Conservation (phyloP, 2,113 vertebrate species). For the Speoplatyrhinus poulsoni region DNA sequence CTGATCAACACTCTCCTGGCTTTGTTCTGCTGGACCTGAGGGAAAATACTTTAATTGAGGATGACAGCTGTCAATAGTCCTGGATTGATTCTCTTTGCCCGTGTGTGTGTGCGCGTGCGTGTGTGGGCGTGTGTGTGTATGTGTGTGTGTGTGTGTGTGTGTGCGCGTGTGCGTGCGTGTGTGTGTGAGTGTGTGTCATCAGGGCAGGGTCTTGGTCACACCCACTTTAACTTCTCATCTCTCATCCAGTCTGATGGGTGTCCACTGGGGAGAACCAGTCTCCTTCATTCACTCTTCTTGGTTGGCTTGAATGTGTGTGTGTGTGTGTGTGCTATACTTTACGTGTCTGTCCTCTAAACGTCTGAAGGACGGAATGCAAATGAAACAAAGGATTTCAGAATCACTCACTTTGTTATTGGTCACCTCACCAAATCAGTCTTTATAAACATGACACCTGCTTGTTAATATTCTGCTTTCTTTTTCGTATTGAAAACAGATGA, state of each 20-base stretch:
- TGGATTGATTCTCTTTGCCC: slow-evolving; percentile 32
- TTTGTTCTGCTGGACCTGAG: slow-evolving; percentile 13
- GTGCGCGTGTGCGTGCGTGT: slow-evolving; percentile 18
- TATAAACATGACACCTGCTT: too few relatives aligned
- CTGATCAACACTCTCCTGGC: slow-evolving; percentile 17
- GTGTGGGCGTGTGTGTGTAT: slow-evolving; percentile 9
- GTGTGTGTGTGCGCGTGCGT: background rate
- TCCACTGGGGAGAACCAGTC: slow-evolving; percentile 46
- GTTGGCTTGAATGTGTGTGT: slow-evolving; percentile 32
- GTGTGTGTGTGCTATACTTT: slow-evolving; percentile 16
- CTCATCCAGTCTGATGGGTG: slow-evolving; percentile 69
- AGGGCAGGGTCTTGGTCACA: slow-evolving; percentile 57
- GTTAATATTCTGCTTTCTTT: too few relatives aligned
- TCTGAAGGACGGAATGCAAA: slow-evolving; percentile 52
- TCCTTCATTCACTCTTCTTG: slow-evolving; percentile 8
- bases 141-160: slow-evolving; percentile 10
- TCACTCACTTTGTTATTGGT: background rate
- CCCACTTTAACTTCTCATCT: slow-evolving; percentile 58
- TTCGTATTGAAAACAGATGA: too few relatives aligned
- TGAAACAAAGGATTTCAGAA: slow-evolving; percentile 17
- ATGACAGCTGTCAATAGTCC: slow-evolving; percentile 46
- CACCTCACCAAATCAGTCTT: too few relatives aligned
- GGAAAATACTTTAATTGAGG: slow-evolving; percentile 38
- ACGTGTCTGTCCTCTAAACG: slow-evolving; percentile 37
- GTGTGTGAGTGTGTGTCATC: slow-evolving; percentile 45